phyloP scores from a whole-genome alignment of 2,113 vertebrate species.

The Cardinalis cardinalis region DNA sequence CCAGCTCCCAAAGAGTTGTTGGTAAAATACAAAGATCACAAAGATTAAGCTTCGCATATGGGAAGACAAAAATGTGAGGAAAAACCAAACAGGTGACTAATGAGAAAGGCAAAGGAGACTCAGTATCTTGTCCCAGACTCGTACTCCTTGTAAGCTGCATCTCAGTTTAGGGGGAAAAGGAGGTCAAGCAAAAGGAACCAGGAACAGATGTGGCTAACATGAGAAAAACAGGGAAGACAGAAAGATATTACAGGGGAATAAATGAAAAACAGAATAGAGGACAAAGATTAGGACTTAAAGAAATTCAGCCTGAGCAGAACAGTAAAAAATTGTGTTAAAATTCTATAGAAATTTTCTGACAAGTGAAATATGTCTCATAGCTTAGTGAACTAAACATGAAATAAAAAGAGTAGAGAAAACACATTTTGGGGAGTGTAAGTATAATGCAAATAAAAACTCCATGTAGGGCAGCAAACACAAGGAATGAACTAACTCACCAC shows the following conservation, averaged over 20 bases:
- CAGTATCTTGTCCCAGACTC: neutral
- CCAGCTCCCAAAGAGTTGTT: neutral
- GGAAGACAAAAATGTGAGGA: neutral
- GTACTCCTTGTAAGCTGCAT: neutral
- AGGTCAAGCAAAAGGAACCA: neutral
- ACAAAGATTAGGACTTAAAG: neutral
- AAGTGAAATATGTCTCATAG: neutral
- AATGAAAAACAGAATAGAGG: neutral
- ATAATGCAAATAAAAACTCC: neutral
- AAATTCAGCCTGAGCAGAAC: neutral
- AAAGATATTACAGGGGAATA: neutral
- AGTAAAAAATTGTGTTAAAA: neutral
- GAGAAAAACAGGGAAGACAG: neutral
- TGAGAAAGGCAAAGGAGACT: neutral
- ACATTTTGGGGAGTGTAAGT: neutral
- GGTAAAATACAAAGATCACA: neutral
- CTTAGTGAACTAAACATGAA: neutral
- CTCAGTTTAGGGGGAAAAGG: neutral
- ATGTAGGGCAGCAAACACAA: neutral
- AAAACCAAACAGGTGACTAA: neutral
- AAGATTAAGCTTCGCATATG: neutral
- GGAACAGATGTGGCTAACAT: neutral
- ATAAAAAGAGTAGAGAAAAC: neutral
- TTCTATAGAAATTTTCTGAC: neutral
- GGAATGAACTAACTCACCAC: conserved; percentile 74